Evolutionary conservation across 2,113 vertebrate species (phyloP), one percentile per base, ranked within the genome.

Genomic region (Elachura formosa): DNA sequence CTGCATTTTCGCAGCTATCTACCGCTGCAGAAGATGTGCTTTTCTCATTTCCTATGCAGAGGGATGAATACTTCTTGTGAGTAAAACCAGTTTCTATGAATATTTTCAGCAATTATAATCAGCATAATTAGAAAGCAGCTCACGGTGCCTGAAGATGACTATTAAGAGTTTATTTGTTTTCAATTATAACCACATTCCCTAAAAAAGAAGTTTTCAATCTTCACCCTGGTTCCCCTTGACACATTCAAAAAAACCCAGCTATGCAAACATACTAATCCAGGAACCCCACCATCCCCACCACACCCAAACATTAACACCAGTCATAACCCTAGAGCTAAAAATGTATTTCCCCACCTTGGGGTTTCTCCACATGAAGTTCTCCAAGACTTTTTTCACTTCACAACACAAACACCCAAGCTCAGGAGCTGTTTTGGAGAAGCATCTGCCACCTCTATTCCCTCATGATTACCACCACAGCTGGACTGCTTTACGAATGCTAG

Each of bases 251-350:
- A 93, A 96, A 91, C 25, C 58, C 91, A 96, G 85, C 63, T 95
- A 93, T 54, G 85, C 82, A 94, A 96, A 96, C 83, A 88, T 76
- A 84, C 91, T 96, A 94, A 91, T 94, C 87, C 3, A 0, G 85
- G 82, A 93, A 81, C 45, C 52, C 80, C 90, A 91, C 55, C 82
- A 74, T 38, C 62, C 52, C 67, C 75, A 96, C 82, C 96, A 94
- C 93, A 96, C 93, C 92, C 92, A 93, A 78, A 61, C 93, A 96
- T 72, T 94, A 96, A 67, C 36, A 2, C n/a, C 94, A 96, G 84
- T 94, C 87, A 93, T 67, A 95, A 94, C n/a, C 85, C 92, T 48
- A 78, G 72, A 93, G 82, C 90, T 95, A 97, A 96, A 96, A 96
- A 92, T 1, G 0, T 48, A 75, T 86, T 91, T 96, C 75, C 54